These are phyloP conservation scores for Mamestra configurata DNA, from an alignment of 1,140 invertebrate genomes.

Conservation along the genomic window DNA sequence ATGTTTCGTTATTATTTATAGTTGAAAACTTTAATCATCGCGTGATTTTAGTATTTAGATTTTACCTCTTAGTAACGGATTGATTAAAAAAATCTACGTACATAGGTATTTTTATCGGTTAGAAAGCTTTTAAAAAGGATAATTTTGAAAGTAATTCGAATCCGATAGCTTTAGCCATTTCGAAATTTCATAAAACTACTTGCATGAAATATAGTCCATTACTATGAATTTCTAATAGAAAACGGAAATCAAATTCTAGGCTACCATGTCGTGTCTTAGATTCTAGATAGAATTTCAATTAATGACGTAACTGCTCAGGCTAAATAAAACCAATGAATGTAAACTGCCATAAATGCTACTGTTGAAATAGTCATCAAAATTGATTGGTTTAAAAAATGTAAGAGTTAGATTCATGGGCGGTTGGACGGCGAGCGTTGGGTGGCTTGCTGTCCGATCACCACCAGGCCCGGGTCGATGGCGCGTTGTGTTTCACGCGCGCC, in stretches of 20 bases:
- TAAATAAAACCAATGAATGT: conserved; percentile 1
- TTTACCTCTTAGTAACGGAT: background rate
- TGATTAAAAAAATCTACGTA: too few species aligned
- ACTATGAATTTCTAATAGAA: conserved; percentile 1
- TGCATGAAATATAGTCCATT: background rate
- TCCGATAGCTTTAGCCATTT: background rate
- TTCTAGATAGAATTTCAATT: conserved; percentile 21
- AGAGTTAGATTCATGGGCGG: too few species aligned
- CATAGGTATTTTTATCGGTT: too few species aligned
- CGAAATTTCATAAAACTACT: background rate
- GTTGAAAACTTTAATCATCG: conserved; percentile 2
- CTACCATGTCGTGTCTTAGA: conserved; percentile 19
- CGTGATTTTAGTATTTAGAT: background rate
- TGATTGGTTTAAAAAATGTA: background rate
- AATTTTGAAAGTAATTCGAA: too few species aligned
- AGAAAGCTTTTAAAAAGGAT: too few species aligned
- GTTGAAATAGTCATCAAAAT: background rate
- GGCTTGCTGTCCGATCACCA: too few species aligned
- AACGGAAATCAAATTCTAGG: conserved; percentile 32
- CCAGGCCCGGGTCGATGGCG: too few species aligned
- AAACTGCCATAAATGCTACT: background rate
- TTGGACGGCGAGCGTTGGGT: too few species aligned
- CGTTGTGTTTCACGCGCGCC: too few species aligned
- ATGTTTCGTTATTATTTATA: background rate
- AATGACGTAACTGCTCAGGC: background rate